Percentiles rank a stretch among this genome's conserved stretches.
Conservation (phyloP, 2,888 invertebrate species). For the Hirudinaria manillensis region DNA sequence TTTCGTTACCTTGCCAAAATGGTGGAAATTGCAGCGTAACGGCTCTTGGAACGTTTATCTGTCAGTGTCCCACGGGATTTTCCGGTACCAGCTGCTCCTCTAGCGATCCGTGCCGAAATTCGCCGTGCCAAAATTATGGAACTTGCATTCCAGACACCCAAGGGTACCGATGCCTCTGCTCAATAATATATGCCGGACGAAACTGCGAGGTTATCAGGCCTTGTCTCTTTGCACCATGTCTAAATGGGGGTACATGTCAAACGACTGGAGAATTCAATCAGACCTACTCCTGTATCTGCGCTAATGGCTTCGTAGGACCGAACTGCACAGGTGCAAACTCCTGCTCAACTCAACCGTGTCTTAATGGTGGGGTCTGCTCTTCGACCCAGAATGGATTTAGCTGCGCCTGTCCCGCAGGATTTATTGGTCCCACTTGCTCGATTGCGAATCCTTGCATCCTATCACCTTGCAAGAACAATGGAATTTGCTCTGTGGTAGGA, state of each 20-base stretch:
- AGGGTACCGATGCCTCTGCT: constrained; percentile 42
- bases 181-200: constrained; percentile 42
- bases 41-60: constrained; percentile 12
- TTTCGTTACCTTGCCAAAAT: constrained; percentile 1
- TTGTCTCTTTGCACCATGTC: constrained; percentile 33
- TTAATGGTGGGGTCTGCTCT: constrained; percentile 30
- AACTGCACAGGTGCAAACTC: constrained; percentile 18
- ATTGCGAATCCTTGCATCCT: constrained; percentile 19
- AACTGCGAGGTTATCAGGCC: constrained; percentile 41
- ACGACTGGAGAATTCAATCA: neutral
- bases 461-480: neutral
- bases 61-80: constrained; percentile 1
- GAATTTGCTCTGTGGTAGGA: neutral
- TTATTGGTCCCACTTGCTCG: constrained; percentile 32
- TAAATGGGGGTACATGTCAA: constrained; percentile 30
- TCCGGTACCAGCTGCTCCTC: neutral
- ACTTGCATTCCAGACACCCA: neutral
- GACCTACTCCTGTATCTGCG: constrained; percentile 12
- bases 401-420: constrained; percentile 19
- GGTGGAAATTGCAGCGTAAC: neutral
- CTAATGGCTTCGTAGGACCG: constrained; percentile 19
- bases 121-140: constrained; percentile 8
- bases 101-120: neutral
- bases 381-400: constrained; percentile 24
- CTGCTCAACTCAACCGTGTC: constrained; percentile 28